phyloP scores from a whole-genome alignment of 2,797 vertebrate genomes.

The Bovichtus diacanthus region DNA sequence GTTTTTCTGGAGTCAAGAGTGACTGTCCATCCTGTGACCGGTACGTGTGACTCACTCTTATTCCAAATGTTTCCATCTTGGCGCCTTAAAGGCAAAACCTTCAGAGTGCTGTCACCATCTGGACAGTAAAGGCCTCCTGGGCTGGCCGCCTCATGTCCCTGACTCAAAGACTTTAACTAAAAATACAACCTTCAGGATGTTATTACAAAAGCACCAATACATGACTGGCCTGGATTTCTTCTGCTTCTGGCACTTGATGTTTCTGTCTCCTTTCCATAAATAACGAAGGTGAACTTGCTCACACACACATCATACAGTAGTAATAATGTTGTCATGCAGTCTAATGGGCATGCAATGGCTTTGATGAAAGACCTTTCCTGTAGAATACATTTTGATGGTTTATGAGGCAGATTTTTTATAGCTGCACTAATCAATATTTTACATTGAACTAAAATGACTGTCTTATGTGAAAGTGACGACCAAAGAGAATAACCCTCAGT shows the following conservation, averaged over 20 bases:
- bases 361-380: slow-evolving; percentile 58
- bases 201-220: slow-evolving; percentile 74
- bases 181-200: slow-evolving; percentile 82
- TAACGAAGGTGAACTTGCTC: slow-evolving; percentile 69
- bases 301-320: slow-evolving; percentile 65
- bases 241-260: slow-evolving; percentile 56
- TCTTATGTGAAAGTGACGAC: neutral
- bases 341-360: slow-evolving; percentile 49
- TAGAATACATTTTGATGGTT: slow-evolving; percentile 8
- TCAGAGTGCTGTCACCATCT: slow-evolving; percentile 62
- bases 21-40: slow-evolving; percentile 70
- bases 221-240: slow-evolving; percentile 67
- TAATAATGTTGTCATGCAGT: slow-evolving; percentile 64
- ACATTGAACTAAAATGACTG: neutral
- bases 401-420: slow-evolving; percentile 9
- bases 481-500: neutral
- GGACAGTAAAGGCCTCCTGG: slow-evolving; percentile 60
- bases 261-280: slow-evolving; percentile 72
- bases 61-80: slow-evolving; percentile 75
- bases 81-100: slow-evolving; percentile 66
- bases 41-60: slow-evolving; percentile 74
- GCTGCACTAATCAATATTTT: neutral
- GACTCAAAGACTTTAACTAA: slow-evolving; percentile 69
- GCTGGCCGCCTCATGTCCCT: slow-evolving; percentile 56
- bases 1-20: slow-evolving; percentile 47